Conservation (phyloP, 1,140 invertebrate genomes). For the Drosophila rhopaloa region DNA sequence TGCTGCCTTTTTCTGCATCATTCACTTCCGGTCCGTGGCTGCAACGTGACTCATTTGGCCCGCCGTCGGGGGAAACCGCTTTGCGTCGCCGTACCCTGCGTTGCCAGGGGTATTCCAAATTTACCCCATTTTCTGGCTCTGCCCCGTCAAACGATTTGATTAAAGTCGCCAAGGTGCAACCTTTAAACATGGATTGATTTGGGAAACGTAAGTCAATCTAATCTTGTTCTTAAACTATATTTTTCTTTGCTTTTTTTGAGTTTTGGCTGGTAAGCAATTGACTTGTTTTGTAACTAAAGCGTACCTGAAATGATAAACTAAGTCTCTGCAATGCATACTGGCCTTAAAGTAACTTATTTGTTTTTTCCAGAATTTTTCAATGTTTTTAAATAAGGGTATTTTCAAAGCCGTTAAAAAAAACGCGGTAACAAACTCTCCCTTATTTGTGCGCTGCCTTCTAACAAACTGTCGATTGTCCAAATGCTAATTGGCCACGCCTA, state of each 20-base stretch:
- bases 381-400: background rate
- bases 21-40: slow-evolving; percentile 70
- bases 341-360: no score
- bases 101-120: background rate
- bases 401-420: background rate
- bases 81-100: slow-evolving; percentile 5
- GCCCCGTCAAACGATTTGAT: no score
- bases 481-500: slow-evolving; percentile 72
- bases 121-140: background rate
- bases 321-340: no score
- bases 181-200: no score
- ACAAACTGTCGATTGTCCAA: slow-evolving; percentile 38
- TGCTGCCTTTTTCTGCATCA: slow-evolving; percentile 70
- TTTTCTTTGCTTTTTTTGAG: background rate
- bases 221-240: background rate
- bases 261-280: no score
- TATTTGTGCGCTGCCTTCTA: slow-evolving; percentile 6
- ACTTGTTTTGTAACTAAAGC: no score
- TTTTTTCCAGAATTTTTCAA: no score
- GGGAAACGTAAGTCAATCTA: no score
- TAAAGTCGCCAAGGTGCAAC: no score
- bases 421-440: slow-evolving; percentile 7
- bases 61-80: slow-evolving; percentile 42
- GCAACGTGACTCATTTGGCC: slow-evolving; percentile 72
- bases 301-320: no score